A percentile compares a stretch with the other conserved stretches of the same genome.
Conservation (phyloP, 2,797 vertebrate genomes). For the Brachyalestes nurse region DNA sequence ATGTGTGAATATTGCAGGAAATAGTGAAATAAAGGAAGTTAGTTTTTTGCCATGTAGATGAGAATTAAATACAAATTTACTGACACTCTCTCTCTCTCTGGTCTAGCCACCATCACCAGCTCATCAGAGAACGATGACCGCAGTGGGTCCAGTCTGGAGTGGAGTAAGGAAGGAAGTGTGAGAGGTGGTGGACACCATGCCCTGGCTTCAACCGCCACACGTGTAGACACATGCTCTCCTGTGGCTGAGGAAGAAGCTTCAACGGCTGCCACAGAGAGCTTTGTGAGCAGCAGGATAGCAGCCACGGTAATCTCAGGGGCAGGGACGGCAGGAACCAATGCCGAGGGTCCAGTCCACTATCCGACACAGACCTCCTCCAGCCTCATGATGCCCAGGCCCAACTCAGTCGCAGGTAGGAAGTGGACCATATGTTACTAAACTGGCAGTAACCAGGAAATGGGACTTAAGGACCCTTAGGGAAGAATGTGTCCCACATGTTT, state of each 20-base stretch:
- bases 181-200: constrained; percentile 85
- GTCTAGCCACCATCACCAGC: constrained; percentile 94
- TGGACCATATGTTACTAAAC: neutral
- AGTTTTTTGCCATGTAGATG: too few species aligned
- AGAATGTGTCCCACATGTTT: too few species aligned
- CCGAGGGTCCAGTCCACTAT: constrained; percentile 86
- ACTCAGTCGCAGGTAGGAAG: constrained; percentile 95
- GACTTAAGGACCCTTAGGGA: neutral
- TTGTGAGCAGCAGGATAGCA: constrained; percentile 1
- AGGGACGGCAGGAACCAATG: constrained; percentile 51
- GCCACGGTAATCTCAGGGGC: constrained; percentile 44
- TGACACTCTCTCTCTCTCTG: neutral
- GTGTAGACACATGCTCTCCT: constrained; percentile 92
- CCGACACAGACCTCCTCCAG: constrained; percentile 81
- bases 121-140: constrained; percentile 98
- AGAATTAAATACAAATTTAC: too few species aligned
- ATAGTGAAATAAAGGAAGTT: too few species aligned
- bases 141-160: constrained; percentile 97
- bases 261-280: constrained; percentile 60
- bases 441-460: neutral
- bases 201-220: constrained; percentile 77
- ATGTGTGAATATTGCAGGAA: neutral
- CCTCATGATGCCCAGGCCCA: constrained; percentile 95
- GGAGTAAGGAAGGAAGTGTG: constrained; percentile 94
- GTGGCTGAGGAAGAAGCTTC: constrained; percentile 92